phyloP scores from a whole-genome alignment of 2,797 vertebrate genomes.

The Rhabdomys pumilio region DNA sequence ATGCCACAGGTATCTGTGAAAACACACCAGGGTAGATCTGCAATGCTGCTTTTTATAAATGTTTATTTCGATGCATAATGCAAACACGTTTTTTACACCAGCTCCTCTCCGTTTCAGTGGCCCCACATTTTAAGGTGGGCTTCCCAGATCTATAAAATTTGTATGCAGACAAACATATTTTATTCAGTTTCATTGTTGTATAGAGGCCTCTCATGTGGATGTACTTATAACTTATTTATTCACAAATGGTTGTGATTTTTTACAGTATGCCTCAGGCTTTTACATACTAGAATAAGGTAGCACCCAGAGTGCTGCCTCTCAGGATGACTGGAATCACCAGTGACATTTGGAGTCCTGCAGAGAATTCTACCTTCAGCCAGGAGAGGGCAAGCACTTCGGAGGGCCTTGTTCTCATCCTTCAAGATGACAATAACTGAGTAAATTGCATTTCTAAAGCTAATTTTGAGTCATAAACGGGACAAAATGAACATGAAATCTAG shows the following conservation, averaged over 20 bases:
- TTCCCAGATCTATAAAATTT: slow-evolving; percentile 22
- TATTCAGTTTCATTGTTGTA: not conserved
- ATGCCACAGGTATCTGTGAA: not conserved
- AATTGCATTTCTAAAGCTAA: not conserved
- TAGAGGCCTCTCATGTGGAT: not conserved
- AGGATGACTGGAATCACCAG: not conserved
- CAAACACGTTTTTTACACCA: not conserved
- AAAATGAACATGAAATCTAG: not conserved
- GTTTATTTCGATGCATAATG: not conserved
- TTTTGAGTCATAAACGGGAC: not conserved
- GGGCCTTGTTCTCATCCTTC: not conserved
- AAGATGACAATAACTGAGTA: not conserved
- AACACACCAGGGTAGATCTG: not conserved
- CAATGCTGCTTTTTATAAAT: not conserved
- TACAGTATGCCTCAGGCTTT: not conserved
- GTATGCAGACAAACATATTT: slow-evolving; percentile 29
- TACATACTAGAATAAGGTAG: not conserved
- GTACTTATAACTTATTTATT: not conserved
- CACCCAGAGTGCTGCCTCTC: not conserved
- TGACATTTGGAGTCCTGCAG: not conserved
- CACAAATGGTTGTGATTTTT: not conserved
- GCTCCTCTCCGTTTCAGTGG: not conserved
- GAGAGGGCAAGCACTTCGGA: not conserved
- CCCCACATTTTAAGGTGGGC: not conserved
- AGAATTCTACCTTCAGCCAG: not conserved